phyloP scores from a whole-genome alignment of 2,888 invertebrate species.

The Parnassius mnemosyne region DNA sequence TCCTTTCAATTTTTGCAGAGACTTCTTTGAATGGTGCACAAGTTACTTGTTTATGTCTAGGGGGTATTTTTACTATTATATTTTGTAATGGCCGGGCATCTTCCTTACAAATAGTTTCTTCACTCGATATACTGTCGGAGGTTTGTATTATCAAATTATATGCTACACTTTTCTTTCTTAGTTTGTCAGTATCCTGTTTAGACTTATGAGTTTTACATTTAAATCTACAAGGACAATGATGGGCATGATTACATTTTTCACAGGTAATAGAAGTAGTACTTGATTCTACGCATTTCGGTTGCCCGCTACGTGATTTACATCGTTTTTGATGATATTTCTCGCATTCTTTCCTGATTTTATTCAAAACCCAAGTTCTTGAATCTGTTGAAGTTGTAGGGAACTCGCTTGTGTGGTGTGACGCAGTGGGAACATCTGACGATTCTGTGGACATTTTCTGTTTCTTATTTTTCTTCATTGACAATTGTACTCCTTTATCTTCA shows the following conservation, averaged over 20 bases:
- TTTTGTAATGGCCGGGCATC: conserved; percentile 51
- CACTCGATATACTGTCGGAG: conserved; percentile 65
- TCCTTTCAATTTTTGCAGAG: conserved; percentile 49
- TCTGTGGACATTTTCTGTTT: conserved; percentile 41
- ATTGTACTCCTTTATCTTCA: conserved; percentile 54
- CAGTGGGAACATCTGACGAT: conserved; percentile 50
- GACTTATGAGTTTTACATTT: conserved; percentile 55
- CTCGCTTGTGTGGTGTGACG: conserved; percentile 45
- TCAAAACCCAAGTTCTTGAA: conserved; percentile 61
- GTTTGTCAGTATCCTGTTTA: conserved; percentile 49
- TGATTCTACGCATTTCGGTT: conserved; percentile 55
- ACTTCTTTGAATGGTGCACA: conserved; percentile 57
- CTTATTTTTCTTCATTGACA: conserved; percentile 43
- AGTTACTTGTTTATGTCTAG: conserved; percentile 42
- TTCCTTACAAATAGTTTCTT: conserved; percentile 46
- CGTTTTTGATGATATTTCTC: conserved; percentile 67
- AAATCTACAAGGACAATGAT: conserved; percentile 54
- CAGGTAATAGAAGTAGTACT: conserved; percentile 64
- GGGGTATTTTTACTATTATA: conserved; percentile 68
- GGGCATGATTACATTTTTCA: conserved; percentile 57
- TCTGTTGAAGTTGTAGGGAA: conserved; percentile 61
- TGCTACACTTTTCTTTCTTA: conserved; percentile 62
- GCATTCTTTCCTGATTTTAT: conserved; percentile 68
- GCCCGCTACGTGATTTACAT: conserved; percentile 42
- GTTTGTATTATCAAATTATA: conserved; percentile 73